Evolutionary conservation across 2,797 vertebrate species (phyloP), one percentile per base, ranked within the genome.

Genomic region (Loriculus beryllinus): DNA sequence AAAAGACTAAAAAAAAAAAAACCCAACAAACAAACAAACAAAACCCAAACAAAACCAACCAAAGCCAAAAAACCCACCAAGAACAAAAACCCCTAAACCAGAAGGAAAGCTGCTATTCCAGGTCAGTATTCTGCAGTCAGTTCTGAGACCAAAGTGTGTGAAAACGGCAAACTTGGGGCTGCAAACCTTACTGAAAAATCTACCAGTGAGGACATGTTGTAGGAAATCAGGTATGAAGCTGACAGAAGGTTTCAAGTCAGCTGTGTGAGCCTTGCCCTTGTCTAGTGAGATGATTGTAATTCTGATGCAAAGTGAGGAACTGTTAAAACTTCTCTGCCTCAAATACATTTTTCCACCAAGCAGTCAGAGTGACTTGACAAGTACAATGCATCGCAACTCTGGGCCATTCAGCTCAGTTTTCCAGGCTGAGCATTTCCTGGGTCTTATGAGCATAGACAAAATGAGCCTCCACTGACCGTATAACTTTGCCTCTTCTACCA

Each of bases 401-500:
- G 28, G 15, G 11, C 31, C 51, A 65, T 42, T 21, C 47, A 76
- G 26, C 14, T 25, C 28, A 9, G 8, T 28, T 67, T 70, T n/a
- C 45, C 68, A 92, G 60, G 79, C n/a, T 78, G 47, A 56, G 47
- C 29, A 42, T 33, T 80, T 86, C 64, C 47, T 5, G 2, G 35
- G 20, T 63, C 33, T 78, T 22, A 48, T 0, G 3, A 80, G 11
- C 5, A 40, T 6, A 35, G 17, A 60, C 14, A 57, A 47, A 17
- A 87, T 37, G 20, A 88, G 15, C 22, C 63, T 39, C 42, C 54
- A 94, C 95, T 98, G 96, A 99, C 99, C 99, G 0, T 98, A 99
- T 93, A 99, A 84, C 86, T 99, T 99, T 8, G 99, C 98, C 33
- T 99, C 99, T 75, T 99, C 99, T 33, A 99, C 97, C 98, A 99